Percentiles rank a stretch among this genome's conserved stretches.
phyloP scores from a whole-genome alignment of 1,140 invertebrate genomes.

The Drosophila azteca region DNA sequence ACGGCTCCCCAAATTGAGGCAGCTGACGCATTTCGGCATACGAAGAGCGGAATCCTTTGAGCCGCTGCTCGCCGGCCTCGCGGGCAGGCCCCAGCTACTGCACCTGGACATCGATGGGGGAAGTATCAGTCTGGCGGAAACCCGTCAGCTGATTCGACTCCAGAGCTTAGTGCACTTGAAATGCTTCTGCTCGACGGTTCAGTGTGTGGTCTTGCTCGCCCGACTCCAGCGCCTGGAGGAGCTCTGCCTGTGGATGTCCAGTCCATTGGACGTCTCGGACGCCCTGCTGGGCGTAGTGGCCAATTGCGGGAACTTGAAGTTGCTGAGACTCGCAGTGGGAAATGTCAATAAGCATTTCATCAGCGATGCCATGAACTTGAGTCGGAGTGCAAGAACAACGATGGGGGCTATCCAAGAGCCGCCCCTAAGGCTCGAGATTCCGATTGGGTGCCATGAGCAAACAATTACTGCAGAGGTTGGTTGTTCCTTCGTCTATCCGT shows the following conservation, averaged over 20 bases:
- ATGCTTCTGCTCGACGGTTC: conserved; percentile 47
- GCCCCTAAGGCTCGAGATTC: conserved; percentile 39
- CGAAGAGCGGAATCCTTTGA: conserved; percentile 51
- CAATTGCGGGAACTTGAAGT: conserved; percentile 41
- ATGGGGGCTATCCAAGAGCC: background rate
- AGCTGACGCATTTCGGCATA: conserved; percentile 48
- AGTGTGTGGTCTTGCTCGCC: conserved; percentile 43
- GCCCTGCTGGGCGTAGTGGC: conserved; percentile 39
- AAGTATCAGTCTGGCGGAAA: conserved; percentile 40
- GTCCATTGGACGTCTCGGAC: conserved; percentile 42
- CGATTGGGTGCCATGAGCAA: conserved; percentile 5
- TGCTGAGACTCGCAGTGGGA: conserved; percentile 39
- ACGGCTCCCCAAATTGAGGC: conserved; percentile 35
- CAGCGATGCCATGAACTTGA: conserved; percentile 25
- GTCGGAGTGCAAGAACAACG: background rate
- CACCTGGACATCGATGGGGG: conserved; percentile 57
- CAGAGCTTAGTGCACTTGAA: conserved; percentile 46
- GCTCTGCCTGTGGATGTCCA: conserved; percentile 58
- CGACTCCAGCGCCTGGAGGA: conserved; percentile 32
- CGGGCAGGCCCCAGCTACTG: conserved; percentile 29
- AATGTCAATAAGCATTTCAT: conserved; percentile 29
- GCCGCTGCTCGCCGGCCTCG: conserved; percentile 39
- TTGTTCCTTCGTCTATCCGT: background rate
- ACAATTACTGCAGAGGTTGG: conserved; percentile 5
- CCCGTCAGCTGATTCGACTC: conserved; percentile 35